Evolutionary conservation across 1,140 invertebrate genomes (phyloP).

Genomic region (Harlomillsia oculata): DNA sequence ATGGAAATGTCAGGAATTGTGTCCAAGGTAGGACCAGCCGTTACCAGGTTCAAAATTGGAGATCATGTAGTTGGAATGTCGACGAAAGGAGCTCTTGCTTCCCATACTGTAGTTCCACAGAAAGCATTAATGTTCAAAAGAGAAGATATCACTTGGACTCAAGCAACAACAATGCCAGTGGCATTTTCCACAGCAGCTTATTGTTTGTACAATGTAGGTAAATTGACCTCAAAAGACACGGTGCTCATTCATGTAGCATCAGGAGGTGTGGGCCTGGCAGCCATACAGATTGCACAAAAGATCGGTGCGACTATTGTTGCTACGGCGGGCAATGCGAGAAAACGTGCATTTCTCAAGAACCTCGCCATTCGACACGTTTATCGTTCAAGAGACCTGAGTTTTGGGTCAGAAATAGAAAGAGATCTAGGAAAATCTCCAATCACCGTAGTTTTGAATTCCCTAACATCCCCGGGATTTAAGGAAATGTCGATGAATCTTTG

Average conservation of each 20-base stretch:
- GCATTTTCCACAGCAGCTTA: conserved; percentile 10
- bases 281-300: conserved; percentile 48
- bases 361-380: conserved; percentile 18
- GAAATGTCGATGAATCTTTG: conserved; percentile 16
- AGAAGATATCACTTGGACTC: background rate
- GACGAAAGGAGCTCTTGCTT: background rate
- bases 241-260: conserved; percentile 55
- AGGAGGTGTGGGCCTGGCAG: conserved; percentile 52
- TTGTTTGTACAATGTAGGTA: conserved; percentile 12
- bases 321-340: conserved; percentile 17
- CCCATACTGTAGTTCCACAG: conserved; percentile 5
- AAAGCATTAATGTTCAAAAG: background rate
- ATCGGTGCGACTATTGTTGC: conserved; percentile 37
- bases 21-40: background rate
- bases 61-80: conserved; percentile 14
- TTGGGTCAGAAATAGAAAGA: conserved; percentile 4
- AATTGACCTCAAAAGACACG: conserved; percentile 42
- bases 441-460: conserved; percentile 20
- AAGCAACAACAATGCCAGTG: conserved; percentile 10
- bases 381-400: conserved; percentile 16
- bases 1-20: conserved; percentile 13
- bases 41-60: conserved; percentile 2
- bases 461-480: conserved; percentile 22
- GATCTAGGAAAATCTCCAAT: conserved; percentile 4
- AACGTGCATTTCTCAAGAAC: conserved; percentile 8